Base-by-base conservation (phyloP, 1,140 invertebrate species). In the Ooceraea biroi region DNA sequence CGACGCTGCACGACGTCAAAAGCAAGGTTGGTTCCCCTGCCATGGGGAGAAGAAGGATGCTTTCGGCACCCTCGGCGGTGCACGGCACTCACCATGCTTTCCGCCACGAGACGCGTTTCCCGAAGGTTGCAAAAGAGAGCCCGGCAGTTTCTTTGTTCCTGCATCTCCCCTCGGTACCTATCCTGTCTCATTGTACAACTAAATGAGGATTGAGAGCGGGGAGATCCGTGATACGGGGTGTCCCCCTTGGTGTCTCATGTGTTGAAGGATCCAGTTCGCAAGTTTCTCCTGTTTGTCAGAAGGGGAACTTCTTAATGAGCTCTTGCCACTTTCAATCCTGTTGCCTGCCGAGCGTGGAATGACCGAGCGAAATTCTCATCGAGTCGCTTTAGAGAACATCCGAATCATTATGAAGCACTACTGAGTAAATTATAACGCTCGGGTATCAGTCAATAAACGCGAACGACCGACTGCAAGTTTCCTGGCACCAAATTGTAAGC, bases 201-300 rank as follows among this genome's bases (percentile, higher is more conserved):
- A 82, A 85, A 85, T 72, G 83, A 85, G 78, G 83, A 85, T 82
- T 65, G 57, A 68, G 77, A 55, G 50, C 46, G 48, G 76, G 27
- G 30, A 72, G 52, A n/a, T 36, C 25, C 55, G 58, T 44, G 65
- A 65, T 63, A 80, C 76, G 17, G 11, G 36, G 72, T 8, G 11
- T n/a, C 3, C 36, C 61, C 19, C 25, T 17, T 52, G 22, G 36
- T 57, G 50, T 69, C 63, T 82, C 82, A 71, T 52, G 61, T 68
- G 72, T 85, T 66, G 73, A 83, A 89, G 83, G 80, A 87, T 83
- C 80, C 61, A 66, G 58, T 85, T 83, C 44, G 71, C 84, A 78
- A 78, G 72, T 85, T 85, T 50, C 78, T 65, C 66, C 46, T 27
- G 44, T 60, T 60, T 22, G 71, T 41, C 22, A 5, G n/a, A 17